Conservation (phyloP, 2,888 invertebrate genomes). For the Augochlorella aurata region DNA sequence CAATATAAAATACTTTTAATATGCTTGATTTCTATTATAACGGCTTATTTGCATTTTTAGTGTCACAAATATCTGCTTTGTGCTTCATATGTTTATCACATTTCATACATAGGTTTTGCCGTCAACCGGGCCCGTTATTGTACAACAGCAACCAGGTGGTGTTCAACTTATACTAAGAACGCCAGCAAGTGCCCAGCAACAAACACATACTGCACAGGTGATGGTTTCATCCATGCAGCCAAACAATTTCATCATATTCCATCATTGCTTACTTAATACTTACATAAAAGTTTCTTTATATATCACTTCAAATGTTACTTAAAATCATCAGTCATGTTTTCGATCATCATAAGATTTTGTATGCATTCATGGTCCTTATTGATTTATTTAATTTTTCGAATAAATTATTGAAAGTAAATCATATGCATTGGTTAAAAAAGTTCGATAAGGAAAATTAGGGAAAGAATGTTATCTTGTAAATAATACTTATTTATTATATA, state of each 20-base stretch:
- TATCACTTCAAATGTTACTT: slow-evolving; percentile 33
- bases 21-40: slow-evolving; percentile 55
- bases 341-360: slow-evolving; percentile 24
- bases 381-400: slow-evolving; percentile 13
- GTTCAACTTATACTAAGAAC: slow-evolving; percentile 89
- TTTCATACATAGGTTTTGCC: slow-evolving; percentile 81
- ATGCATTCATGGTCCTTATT: slow-evolving; percentile 17
- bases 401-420: slow-evolving; percentile 21
- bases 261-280: slow-evolving; percentile 65
- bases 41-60: slow-evolving; percentile 61
- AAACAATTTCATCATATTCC: slow-evolving; percentile 64
- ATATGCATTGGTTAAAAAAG: neutral
- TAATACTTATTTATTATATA: slow-evolving; percentile 22
- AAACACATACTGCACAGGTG: slow-evolving; percentile 82
- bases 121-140: slow-evolving; percentile 83
- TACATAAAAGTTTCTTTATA: slow-evolving; percentile 38
- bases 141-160: slow-evolving; percentile 87
- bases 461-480: neutral
- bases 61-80: slow-evolving; percentile 66
- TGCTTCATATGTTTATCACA: slow-evolving; percentile 73
- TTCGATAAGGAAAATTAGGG: slow-evolving; percentile 17
- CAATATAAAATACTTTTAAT: slow-evolving; percentile 52
- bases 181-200: slow-evolving; percentile 83
- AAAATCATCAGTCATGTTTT: slow-evolving; percentile 23
- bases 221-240: slow-evolving; percentile 78